Evolutionary conservation across 2,797 vertebrate genomes (phyloP), one percentile per base, ranked within the genome.

Genomic region (Smutsia temminckii): DNA sequence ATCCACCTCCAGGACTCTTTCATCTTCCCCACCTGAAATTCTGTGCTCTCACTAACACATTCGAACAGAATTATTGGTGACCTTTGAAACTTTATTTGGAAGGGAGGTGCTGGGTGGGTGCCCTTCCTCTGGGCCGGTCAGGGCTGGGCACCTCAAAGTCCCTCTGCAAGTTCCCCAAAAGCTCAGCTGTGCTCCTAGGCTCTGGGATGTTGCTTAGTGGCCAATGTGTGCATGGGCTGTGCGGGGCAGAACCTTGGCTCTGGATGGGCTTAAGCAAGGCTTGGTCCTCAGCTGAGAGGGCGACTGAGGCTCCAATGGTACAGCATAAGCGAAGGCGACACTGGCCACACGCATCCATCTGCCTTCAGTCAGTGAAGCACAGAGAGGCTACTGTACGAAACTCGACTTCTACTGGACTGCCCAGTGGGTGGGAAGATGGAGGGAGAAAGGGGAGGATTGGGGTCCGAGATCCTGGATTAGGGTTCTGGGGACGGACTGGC

Each of bases 41-140:
- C 32, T 25, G 49, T 4, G 34, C 42, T 16, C 32, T 34, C 53
- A 25, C 18, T 25, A 34, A 86, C 29, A 59, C 61, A 25, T 34
- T 20, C 7, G n/a, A 51, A 40, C 77, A 66, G 74, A 59, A 27
- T 81, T 59, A 80, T 32, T 14, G 53, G 32, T 18, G 23, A 21
- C 40, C 71, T 59, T 80, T 69, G 40, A 90, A 69, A 80, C 75
- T 21, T 68, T 46, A 61, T 51, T 63, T 91, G 68, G 79, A 40
- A 25, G 34, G 42, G 8, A 83, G 37, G 32, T 61, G 11, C 12
- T 29, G 21, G 2, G 25, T 49, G 57, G 55, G 40, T 57, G 59
- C 18, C 34, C 8, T 78, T 89, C 59, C 40, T 40, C 27, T 7
- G 79, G 53, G 7, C 32, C 42, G 20, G 27, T 91, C 55, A 53